phyloP scores from a whole-genome alignment of 2,888 invertebrate genomes.

The Papilio gigon region DNA sequence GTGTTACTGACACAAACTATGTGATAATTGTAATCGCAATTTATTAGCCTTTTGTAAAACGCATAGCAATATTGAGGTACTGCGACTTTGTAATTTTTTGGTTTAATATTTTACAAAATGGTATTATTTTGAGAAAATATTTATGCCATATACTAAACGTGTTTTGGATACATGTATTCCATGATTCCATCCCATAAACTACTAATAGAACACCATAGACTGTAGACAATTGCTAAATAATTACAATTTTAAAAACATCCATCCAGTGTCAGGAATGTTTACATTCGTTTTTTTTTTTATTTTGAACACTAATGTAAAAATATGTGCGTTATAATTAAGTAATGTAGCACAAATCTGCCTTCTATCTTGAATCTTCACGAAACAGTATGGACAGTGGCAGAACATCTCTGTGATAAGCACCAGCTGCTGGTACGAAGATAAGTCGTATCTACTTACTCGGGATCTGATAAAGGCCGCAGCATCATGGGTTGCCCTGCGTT shows the following conservation, averaged over 20 bases:
- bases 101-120: slow-evolving; percentile 5
- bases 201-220: slow-evolving; percentile 26
- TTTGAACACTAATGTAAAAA: slow-evolving; percentile 13
- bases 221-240: slow-evolving; percentile 9
- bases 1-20: slow-evolving; percentile 56
- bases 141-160: slow-evolving; percentile 22
- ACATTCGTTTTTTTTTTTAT: neutral
- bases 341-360: slow-evolving; percentile 36
- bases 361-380: slow-evolving; percentile 22
- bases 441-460: slow-evolving; percentile 61
- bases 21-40: slow-evolving; percentile 55
- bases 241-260: neutral
- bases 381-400: slow-evolving; percentile 49
- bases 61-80: slow-evolving; percentile 42
- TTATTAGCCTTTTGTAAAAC: slow-evolving; percentile 50
- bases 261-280: slow-evolving; percentile 3
- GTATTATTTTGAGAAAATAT: slow-evolving; percentile 26
- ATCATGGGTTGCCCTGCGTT: slow-evolving; percentile 65
- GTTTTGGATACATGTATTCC: slow-evolving; percentile 33
- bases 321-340: slow-evolving; percentile 22
- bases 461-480: slow-evolving; percentile 57
- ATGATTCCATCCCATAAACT: slow-evolving; percentile 33
- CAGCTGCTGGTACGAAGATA: slow-evolving; percentile 63
- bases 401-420: slow-evolving; percentile 77
- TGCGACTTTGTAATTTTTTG: slow-evolving; percentile 6